Base-by-base conservation (phyloP, 2,113 vertebrate species). In the Barbus barbus region DNA sequence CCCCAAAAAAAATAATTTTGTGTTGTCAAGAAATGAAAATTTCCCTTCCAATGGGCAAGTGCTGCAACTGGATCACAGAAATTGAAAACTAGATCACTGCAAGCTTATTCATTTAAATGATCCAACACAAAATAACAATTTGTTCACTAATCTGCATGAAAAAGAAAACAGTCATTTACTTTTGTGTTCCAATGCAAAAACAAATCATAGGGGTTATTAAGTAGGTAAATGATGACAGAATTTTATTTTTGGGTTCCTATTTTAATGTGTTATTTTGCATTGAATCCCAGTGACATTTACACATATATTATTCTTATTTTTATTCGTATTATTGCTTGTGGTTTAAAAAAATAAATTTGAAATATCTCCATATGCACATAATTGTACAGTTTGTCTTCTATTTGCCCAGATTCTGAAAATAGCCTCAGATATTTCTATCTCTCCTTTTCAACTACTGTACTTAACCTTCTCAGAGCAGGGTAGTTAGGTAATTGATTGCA, bases 401-500 rank as follows among this genome's bases (percentile, higher is more conserved):
- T 33, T 67, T 36, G 16, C 31, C 31, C 31, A 67, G 63, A 36
- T 4, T 69, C 16, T 36, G 28, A 60, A 48, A 58, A 71, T 24
- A 44, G 22, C 36, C 2, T 44, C 3, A 1, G 12, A 72, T 5
- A 44, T 12, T 69, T 38, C 20, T 72, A 24, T 72, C 1, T 13
- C 22, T 69, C 2, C 65, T 44, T 14, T 44, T 44, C 0, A 72
- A 44, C 13, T 72, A n/a, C n/a, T n/a, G n/a, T n/a, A 44, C 36
- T 8, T 72, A 44, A 24, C 69, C 69, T 72, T 67, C 28, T 56
- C 78, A 48, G 48, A 56, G 53, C 18, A 67, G 24, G 41, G 41
- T 71, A 56, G 61, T 48, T 78, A 28, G 38, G 41, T 71, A 36
- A 48, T 44, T 72, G 48, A 36, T 76, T 71, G 67, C 20, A 46